Base-by-base conservation (phyloP, 2,797 vertebrate species). In the Chelon labrosus region DNA sequence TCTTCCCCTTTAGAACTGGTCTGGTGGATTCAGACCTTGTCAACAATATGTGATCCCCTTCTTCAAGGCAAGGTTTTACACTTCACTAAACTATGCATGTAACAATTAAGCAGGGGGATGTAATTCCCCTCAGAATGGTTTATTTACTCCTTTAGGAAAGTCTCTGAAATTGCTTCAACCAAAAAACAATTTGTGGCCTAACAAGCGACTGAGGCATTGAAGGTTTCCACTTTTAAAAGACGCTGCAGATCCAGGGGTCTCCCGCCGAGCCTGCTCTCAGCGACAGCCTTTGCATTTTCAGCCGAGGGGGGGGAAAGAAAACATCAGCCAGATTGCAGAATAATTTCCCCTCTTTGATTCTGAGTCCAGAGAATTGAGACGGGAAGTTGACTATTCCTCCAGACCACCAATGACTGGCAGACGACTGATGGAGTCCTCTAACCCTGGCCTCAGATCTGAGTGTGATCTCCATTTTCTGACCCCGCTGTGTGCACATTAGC, bases 331-430 rank as follows among this genome's bases (percentile, higher is more conserved):
- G 93, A 95, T 94, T 95, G 88, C 90, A 61, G 70, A 91, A 89
- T 91, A 92, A 94, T 95, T 95, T 94, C 87, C 86, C 84, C 75
- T 65, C 93, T 95, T 96, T 94, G 93, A 94, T 95, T 96, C 89
- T 84, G 87, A 83, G 69, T 80, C 91, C 85, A 89, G 84, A 83
- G 77, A 93, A 95, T 88, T 75, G 87, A 95, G 93, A 92, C 95
- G 95, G 95, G 94, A 97, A 96, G 94, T 93, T 78, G 87, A 93
- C 92, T 79, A 83, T 92, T 94, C 88, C 85, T 90, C 66, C 84
- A 91, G 92, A 94, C 91, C 93, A 88, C 94, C 92, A 91, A 87
- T 91, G 93, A 94, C 91, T 91, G 80, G 77, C 70, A 76, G 80
- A 74, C 52, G 17, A 56, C 59, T 50, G 66, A 71, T 19, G 31